phyloP scores from a whole-genome alignment of 92 coral and sea anemone genomes.

The Galaxea fascicularis region DNA sequence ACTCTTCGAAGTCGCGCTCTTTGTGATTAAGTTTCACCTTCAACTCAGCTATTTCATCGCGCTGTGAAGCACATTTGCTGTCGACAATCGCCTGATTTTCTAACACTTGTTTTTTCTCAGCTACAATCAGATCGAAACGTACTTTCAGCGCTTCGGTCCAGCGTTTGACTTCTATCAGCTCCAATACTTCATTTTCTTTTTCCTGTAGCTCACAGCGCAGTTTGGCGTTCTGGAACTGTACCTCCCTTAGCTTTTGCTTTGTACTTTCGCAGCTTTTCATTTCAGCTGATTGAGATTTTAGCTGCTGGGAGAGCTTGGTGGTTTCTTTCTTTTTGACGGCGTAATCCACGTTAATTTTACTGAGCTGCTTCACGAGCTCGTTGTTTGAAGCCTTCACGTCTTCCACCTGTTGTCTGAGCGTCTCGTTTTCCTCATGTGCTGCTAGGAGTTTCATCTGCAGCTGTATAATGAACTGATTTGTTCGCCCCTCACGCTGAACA shows the following conservation, averaged over 20 bases:
- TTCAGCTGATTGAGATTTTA: conserved; percentile 68
- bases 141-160: conserved; percentile 88
- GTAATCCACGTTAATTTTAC: conserved; percentile 65
- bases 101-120: conserved; percentile 65
- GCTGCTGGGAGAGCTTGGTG: conserved; percentile 49
- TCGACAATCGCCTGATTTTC: conserved; percentile 60
- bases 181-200: conserved; percentile 56
- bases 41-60: conserved; percentile 52
- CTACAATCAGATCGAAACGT: conserved; percentile 73
- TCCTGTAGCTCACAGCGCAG: conserved; percentile 68
- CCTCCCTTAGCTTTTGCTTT: conserved; percentile 64
- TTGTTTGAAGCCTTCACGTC: conserved; percentile 44
- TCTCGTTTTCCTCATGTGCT: conserved; percentile 53
- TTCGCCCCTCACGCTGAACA: conserved; percentile 54
- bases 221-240: conserved; percentile 60
- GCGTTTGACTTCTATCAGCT: conserved; percentile 73
- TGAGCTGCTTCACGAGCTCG: conserved; percentile 60
- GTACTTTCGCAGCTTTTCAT: conserved; percentile 67
- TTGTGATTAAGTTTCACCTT: conserved; percentile 64
- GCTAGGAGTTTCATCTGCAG: conserved; percentile 69
- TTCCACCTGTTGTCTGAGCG: conserved; percentile 29
- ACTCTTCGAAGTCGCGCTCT: conserved; percentile 75
- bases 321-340: conserved; percentile 67
- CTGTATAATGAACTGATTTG: conserved; percentile 74
- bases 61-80: conserved; percentile 30